Conservation (phyloP, 2,888 invertebrate species). For the Harmothoe impar region DNA sequence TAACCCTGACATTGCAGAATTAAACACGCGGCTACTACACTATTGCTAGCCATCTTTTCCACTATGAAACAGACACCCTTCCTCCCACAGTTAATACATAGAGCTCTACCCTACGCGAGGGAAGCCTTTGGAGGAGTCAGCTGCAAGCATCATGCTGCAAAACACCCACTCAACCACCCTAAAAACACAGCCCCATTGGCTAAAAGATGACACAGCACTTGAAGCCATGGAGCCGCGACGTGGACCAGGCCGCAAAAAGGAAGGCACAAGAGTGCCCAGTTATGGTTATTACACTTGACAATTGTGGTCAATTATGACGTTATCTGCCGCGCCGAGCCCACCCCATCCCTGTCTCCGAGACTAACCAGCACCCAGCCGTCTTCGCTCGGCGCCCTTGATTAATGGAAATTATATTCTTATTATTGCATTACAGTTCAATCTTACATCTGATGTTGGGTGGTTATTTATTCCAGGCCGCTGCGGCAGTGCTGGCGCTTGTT, state of each 20-base stretch:
- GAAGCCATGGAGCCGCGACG: conserved; percentile 42
- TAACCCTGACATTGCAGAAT: too few species aligned
- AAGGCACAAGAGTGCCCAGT: conserved; percentile 17
- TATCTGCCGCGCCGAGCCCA: neutral
- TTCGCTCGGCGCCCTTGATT: neutral
- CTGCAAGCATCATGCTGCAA: neutral
- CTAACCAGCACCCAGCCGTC: neutral
- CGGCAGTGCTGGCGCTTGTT: neutral
- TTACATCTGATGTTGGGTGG: neutral
- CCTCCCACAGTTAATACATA: too few species aligned
- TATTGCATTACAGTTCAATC: conserved; percentile 22
- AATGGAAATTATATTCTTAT: conserved; percentile 43
- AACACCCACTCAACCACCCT: neutral
- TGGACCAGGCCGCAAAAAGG: neutral
- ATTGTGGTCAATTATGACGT: conserved; percentile 42
- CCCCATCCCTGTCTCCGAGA: neutral
- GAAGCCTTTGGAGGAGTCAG: neutral
- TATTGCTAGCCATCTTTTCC: too few species aligned
- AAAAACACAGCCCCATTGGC: conserved; percentile 2
- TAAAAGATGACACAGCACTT: conserved; percentile 53
- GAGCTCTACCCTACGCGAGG: neutral
- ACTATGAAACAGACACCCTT: too few species aligned
- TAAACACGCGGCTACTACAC: too few species aligned
- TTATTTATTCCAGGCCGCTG: neutral
- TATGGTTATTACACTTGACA: conserved; percentile 50